A percentile compares a stretch with the other conserved stretches of the same genome.
These are phyloP conservation scores for Asbolus verrucosus DNA, from an alignment of 1,140 invertebrate species.

Conservation along the genomic window DNA sequence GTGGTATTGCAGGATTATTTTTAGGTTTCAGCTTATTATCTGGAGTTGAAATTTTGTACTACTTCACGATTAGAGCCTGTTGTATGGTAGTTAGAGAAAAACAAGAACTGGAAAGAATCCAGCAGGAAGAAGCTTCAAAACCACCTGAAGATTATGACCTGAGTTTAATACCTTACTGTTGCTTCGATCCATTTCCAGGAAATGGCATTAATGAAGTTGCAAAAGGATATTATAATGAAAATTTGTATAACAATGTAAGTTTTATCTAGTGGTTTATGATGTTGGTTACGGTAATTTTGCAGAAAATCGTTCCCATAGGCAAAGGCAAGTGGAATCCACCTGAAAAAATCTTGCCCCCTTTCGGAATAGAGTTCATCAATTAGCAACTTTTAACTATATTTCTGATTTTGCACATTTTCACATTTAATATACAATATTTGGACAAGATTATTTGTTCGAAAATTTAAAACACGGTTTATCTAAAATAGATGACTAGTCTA, in stretches of 20 bases:
- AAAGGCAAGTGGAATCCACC: constrained; percentile 28
- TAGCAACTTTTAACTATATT: constrained; percentile 40
- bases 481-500: background rate
- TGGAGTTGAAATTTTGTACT: constrained; percentile 79
- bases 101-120: constrained; percentile 54
- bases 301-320: constrained; percentile 50
- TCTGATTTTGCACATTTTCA: constrained; percentile 6
- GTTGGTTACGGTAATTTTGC: constrained; percentile 37
- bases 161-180: constrained; percentile 60
- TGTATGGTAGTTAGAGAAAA: constrained; percentile 70
- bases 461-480: constrained; percentile 13
- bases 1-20: constrained; percentile 81
- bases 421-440: constrained; percentile 12
- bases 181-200: constrained; percentile 51
- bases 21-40: constrained; percentile 80
- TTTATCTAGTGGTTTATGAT: background rate
- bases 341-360: constrained; percentile 55
- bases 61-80: constrained; percentile 76
- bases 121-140: constrained; percentile 48
- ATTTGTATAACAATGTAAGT: constrained; percentile 15
- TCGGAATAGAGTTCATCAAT: constrained; percentile 60
- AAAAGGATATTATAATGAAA: constrained; percentile 32
- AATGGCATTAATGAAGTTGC: constrained; percentile 52
- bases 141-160: constrained; percentile 56
- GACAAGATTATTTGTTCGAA: background rate